A percentile compares a stretch with the other conserved stretches of the same genome.
phyloP scores from a whole-genome alignment of 2,797 vertebrate genomes.

The Siniperca obscura region DNA sequence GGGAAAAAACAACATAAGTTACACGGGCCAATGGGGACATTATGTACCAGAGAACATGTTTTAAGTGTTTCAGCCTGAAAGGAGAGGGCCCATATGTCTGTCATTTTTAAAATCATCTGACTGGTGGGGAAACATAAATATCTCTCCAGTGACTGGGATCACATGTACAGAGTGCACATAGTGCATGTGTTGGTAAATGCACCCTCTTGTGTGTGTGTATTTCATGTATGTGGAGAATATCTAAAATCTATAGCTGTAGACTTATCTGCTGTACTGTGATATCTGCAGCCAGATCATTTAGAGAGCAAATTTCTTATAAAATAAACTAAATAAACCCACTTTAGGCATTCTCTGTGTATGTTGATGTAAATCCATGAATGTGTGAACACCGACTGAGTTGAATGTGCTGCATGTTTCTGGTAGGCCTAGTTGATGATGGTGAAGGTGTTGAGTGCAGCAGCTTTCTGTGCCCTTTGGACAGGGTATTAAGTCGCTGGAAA shows the following conservation, averaged over 20 bases:
- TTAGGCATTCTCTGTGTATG: not conserved
- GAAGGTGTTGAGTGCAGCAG: constrained; percentile 29
- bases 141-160: constrained; percentile 17
- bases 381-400: constrained; percentile 13
- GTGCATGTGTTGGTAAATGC: constrained; percentile 1
- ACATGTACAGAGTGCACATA: constrained; percentile 1
- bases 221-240: constrained; percentile 3
- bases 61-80: constrained; percentile 16
- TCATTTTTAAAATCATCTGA: constrained; percentile 50
- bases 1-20: not conserved
- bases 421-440: not conserved
- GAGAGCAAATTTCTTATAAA: not conserved
- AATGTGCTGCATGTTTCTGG: not conserved
- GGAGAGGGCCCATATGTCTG: constrained; percentile 5
- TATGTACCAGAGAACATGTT: constrained; percentile 2
- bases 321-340: not conserved
- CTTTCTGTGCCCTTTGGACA: constrained; percentile 45
- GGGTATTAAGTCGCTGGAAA: constrained; percentile 36
- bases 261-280: not conserved
- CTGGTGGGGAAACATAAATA: constrained; percentile 23
- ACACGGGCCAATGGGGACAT: not conserved
- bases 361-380: not conserved
- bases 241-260: not conserved
- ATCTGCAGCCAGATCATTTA: not conserved
- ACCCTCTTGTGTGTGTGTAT: constrained; percentile 3